These are phyloP conservation scores for Esox masquinongy DNA, from an alignment of 2,797 vertebrate species.

Conservation along the genomic window DNA sequence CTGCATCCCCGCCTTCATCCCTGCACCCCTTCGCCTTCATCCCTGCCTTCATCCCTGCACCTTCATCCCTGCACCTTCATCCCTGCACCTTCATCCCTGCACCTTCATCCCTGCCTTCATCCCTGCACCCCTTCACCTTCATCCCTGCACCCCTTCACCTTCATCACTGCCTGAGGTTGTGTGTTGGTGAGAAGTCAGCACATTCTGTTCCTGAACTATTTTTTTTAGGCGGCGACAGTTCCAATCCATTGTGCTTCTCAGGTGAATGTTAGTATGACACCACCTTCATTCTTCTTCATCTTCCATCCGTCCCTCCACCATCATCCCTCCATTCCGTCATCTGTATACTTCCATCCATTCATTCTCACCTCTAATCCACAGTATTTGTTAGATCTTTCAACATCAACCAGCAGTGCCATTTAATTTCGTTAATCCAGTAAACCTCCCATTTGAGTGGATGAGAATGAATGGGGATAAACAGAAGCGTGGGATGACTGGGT, in stretches of 20 bases:
- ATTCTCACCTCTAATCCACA: constrained; percentile 33
- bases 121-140: too few relatives aligned
- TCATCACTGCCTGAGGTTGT: too few relatives aligned
- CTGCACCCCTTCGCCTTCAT: too few relatives aligned
- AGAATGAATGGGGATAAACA: constrained; percentile 9
- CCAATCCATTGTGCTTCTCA: not conserved
- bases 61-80: too few relatives aligned
- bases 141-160: too few relatives aligned
- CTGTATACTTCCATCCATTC: not conserved
- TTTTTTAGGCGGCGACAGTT: not conserved
- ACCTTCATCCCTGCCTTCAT: too few relatives aligned
- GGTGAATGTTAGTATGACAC: not conserved
- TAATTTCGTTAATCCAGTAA: constrained; percentile 52
- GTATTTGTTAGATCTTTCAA: constrained; percentile 30
- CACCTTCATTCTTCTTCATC: not conserved
- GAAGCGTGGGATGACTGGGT: constrained; percentile 23
- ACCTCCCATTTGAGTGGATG: constrained; percentile 54
- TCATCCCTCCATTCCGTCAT: constrained; percentile 10
- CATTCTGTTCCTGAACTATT: not conserved
- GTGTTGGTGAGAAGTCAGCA: constrained; percentile 2
- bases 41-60: not conserved
- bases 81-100: too few relatives aligned
- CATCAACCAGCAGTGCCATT: constrained; percentile 21
- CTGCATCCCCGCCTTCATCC: too few relatives aligned
- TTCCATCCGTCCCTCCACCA: constrained; percentile 30